Percentiles rank a stretch among this genome's conserved stretches.
These are phyloP conservation scores for Steatornis caripensis DNA, from an alignment of 2,113 vertebrate species.

Conservation along the genomic window DNA sequence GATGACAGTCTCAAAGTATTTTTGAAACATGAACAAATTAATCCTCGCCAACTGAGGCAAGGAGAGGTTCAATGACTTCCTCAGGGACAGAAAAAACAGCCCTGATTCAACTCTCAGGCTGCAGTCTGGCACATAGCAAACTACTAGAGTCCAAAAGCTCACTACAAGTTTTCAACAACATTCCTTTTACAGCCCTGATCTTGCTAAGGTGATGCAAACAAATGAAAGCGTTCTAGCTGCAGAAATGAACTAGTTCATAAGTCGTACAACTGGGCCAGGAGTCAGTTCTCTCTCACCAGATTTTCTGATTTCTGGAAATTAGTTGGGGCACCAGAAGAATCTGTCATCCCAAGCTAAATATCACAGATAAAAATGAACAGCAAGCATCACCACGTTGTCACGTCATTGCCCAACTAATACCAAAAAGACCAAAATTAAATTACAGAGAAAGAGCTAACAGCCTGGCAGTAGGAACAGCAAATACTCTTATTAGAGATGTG, in stretches of 20 bases:
- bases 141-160: not conserved
- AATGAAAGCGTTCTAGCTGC: not conserved
- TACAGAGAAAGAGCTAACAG: not conserved
- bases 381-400: not conserved
- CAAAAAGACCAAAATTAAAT: not conserved
- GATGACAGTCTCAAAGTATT: not conserved
- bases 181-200: not conserved
- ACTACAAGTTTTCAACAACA: not conserved
- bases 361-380: not conserved
- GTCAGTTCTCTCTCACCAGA: not conserved
- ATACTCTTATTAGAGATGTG: not conserved
- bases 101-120: not conserved
- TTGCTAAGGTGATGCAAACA: not conserved
- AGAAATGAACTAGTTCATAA: not conserved
- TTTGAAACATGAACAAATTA: not conserved
- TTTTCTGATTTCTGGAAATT: not conserved
- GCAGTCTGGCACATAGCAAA: not conserved
- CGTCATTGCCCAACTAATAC: not conserved
- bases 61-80: not conserved
- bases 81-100: not conserved
- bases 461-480: not conserved
- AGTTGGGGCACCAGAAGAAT: not conserved
- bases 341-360: not conserved
- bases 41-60: not conserved
- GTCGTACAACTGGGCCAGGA: not conserved